These are phyloP conservation scores for Petrolisthes cinctipes DNA, from an alignment of 2,888 invertebrate species.

Conservation along the genomic window DNA sequence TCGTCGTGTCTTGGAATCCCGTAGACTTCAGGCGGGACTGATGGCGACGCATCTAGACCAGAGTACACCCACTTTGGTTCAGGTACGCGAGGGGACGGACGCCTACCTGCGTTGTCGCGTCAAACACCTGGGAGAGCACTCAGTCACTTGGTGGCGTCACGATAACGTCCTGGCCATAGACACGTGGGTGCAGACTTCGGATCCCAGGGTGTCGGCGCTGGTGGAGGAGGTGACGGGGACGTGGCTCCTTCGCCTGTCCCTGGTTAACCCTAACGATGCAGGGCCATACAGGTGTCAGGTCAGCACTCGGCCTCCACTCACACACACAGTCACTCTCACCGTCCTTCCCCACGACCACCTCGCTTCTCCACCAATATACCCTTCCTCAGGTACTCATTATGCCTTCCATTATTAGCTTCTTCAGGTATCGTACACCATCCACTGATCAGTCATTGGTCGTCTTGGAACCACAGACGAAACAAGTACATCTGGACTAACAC, in stretches of 20 bases:
- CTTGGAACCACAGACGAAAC: too few relatives aligned
- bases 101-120: slow-evolving; percentile 49
- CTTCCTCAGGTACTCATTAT: not conserved
- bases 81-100: slow-evolving; percentile 29
- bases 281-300: slow-evolving; percentile 19
- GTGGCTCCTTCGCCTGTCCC: slow-evolving; percentile 24
- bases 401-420: not conserved
- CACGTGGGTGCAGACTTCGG: not conserved
- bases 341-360: not conserved
- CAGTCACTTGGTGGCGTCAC: slow-evolving; percentile 38
- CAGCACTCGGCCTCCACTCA: not conserved
- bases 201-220: slow-evolving; percentile 12
- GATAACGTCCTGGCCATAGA: slow-evolving; percentile 44
- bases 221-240: slow-evolving; percentile 36
- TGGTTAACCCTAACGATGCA: not conserved
- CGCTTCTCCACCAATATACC: too few relatives aligned
- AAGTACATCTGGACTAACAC: too few relatives aligned
- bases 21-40: slow-evolving; percentile 30
- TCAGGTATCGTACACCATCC: not conserved
- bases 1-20: slow-evolving; percentile 20
- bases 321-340: not conserved
- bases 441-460: too few relatives aligned
- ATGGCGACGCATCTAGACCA: slow-evolving; percentile 34
- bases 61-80: slow-evolving; percentile 29
- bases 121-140: slow-evolving; percentile 41